Conservation (phyloP, 2,797 vertebrate species). For the Helarctos malayanus region DNA sequence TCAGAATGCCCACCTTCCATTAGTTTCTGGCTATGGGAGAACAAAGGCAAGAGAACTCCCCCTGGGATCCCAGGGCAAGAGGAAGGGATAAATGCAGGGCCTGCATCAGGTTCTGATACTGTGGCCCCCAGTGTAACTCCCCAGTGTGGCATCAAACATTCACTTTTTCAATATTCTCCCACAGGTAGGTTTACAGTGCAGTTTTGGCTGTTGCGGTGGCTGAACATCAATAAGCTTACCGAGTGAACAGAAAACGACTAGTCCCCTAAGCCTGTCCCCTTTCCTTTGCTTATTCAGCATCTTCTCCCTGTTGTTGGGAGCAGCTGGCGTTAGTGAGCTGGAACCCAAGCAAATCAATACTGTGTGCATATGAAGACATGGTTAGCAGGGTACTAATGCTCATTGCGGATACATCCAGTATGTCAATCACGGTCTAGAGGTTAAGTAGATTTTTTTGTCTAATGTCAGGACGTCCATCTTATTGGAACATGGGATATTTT, state of each 20-base stretch:
- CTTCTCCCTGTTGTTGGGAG: constrained; percentile 55
- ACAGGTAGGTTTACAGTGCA: background rate
- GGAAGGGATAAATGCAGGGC: background rate
- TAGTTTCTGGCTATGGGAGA: background rate
- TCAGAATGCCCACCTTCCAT: background rate
- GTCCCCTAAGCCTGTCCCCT: background rate
- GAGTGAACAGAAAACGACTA: background rate
- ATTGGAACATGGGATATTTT: background rate
- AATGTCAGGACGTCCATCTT: constrained; percentile 16
- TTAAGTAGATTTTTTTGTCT: constrained; percentile 53
- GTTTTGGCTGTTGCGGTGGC: background rate
- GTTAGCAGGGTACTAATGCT: background rate
- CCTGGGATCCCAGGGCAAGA: background rate
- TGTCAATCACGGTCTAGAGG: background rate
- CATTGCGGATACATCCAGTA: background rate
- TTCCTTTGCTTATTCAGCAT: constrained; percentile 61
- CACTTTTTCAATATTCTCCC: background rate
- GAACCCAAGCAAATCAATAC: constrained; percentile 73
- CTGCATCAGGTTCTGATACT: background rate
- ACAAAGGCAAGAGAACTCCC: background rate
- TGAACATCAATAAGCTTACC: background rate
- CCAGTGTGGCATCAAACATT: background rate
- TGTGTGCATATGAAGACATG: background rate
- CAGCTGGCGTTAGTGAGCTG: constrained; percentile 78
- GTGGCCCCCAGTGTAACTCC: too few relatives aligned